phyloP scores from a whole-genome alignment of 2,113 vertebrate genomes.

The Neogobius melanostomus region DNA sequence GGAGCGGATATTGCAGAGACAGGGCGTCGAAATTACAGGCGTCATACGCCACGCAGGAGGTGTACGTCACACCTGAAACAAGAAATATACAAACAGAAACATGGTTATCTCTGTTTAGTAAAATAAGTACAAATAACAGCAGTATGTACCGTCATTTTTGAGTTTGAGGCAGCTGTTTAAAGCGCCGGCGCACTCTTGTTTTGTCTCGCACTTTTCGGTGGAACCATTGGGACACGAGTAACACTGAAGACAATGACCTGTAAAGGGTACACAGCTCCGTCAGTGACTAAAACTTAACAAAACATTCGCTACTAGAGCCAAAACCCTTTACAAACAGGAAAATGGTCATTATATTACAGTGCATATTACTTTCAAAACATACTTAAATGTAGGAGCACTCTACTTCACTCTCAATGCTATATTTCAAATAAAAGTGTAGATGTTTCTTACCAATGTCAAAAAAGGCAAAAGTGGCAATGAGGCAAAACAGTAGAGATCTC shows the following conservation, averaged over 20 bases:
- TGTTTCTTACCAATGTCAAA: slow-evolving; percentile 54
- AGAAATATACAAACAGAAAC: background rate
- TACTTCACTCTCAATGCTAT: too few relatives aligned
- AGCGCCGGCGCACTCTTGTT: slow-evolving; percentile 12
- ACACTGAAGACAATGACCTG: slow-evolving; percentile 50
- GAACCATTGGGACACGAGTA: slow-evolving; percentile 45
- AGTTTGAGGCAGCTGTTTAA: slow-evolving; percentile 52
- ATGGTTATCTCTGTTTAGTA: background rate
- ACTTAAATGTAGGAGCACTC: too few relatives aligned
- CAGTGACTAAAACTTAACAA: too few relatives aligned
- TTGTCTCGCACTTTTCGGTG: slow-evolving; percentile 4
- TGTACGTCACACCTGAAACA: slow-evolving; percentile 24
- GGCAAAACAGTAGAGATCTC: slow-evolving; percentile 33
- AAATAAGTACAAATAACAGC: background rate
- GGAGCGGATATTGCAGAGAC: background rate
- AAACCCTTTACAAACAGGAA: too few relatives aligned
- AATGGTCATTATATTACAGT: too few relatives aligned
- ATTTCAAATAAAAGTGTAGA: slow-evolving; percentile 2
- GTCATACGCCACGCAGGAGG: slow-evolving; percentile 10
- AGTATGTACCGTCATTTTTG: slow-evolving; percentile 30
- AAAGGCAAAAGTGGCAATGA: slow-evolving; percentile 42
- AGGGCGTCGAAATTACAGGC: slow-evolving; percentile 44
- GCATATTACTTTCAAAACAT: too few relatives aligned
- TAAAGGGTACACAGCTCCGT: background rate
- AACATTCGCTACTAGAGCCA: too few relatives aligned